These are phyloP conservation scores for Alca torda DNA, from an alignment of 2,797 vertebrate species.

Conservation along the genomic window DNA sequence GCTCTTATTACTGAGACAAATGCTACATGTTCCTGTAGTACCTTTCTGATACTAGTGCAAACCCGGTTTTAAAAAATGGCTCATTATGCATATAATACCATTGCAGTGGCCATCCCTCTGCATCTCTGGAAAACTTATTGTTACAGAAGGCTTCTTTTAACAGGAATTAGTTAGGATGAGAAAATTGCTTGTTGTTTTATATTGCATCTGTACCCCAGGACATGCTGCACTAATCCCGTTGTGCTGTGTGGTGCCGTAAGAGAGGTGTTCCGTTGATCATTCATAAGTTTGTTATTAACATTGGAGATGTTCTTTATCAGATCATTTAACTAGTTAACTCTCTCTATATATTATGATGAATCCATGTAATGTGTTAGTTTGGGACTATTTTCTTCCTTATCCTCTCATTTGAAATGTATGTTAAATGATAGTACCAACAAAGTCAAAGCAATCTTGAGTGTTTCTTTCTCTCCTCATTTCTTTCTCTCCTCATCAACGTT, in stretches of 20 bases:
- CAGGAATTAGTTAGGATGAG: conserved; percentile 58
- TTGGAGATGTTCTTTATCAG: conserved; percentile 16
- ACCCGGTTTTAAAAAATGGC: neutral
- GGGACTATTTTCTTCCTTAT: neutral
- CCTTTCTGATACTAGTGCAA: neutral
- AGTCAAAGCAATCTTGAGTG: neutral
- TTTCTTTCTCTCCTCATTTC: neutral
- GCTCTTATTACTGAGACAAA: neutral
- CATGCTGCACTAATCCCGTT: conserved; percentile 8
- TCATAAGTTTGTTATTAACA: neutral
- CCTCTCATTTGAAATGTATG: neutral
- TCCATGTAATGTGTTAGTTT: neutral
- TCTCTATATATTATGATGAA: neutral
- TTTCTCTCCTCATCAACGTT: neutral
- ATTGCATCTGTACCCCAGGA: conserved; percentile 35
- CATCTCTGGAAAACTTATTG: conserved; percentile 30
- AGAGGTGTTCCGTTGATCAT: neutral
- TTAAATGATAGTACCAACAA: neutral
- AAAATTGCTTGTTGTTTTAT: conserved; percentile 59
- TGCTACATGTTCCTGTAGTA: neutral
- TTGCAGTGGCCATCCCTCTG: neutral
- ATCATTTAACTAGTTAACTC: neutral
- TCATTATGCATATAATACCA: neutral
- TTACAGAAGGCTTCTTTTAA: conserved; percentile 48
- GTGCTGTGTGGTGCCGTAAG: neutral